A percentile compares a stretch with the other conserved stretches of the same genome.
Evolutionary conservation across 2,888 invertebrate species (phyloP).

Genomic region (Eulithis testata): DNA sequence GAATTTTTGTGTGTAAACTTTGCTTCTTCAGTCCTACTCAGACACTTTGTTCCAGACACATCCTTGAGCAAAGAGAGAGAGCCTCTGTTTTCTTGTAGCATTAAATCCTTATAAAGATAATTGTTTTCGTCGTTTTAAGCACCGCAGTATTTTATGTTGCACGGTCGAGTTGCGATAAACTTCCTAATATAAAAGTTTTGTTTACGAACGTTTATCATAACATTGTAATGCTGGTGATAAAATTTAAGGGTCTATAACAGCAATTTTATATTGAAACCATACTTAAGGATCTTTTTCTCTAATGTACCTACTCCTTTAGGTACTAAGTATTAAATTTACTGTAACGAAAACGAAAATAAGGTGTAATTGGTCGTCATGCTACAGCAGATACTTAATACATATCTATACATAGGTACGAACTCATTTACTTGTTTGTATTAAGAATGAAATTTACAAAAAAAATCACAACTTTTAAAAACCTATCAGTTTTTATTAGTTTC

Average conservation of each 20-base stretch:
- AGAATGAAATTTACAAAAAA: no score
- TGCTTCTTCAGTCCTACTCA: slow-evolving; percentile 5
- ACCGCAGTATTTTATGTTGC: slow-evolving; percentile 36
- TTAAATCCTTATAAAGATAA: slow-evolving; percentile 33
- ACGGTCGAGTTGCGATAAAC: slow-evolving; percentile 36
- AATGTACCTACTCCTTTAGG: neutral
- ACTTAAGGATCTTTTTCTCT: slow-evolving; percentile 1
- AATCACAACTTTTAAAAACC: no score
- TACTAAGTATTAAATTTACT: no score
- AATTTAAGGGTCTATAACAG: slow-evolving; percentile 20
- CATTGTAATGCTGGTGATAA: slow-evolving; percentile 28
- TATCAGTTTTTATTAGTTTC: no score
- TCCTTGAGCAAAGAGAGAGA: slow-evolving; percentile 7
- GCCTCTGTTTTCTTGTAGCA: slow-evolving; percentile 20
- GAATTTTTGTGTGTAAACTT: neutral
- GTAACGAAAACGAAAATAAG: no score
- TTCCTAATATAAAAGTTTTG: slow-evolving; percentile 36
- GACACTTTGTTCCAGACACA: neutral
- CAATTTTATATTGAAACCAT: slow-evolving; percentile 21
- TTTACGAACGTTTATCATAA: slow-evolving; percentile 30
- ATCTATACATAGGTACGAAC: no score
- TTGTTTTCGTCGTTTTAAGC: slow-evolving; percentile 35
- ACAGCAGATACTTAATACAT: neutral
- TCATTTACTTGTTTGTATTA: no score
- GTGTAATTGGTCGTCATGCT: neutral